Conservation (phyloP, 2,113 vertebrate genomes). For the Lagenorhynchus albirostris region DNA sequence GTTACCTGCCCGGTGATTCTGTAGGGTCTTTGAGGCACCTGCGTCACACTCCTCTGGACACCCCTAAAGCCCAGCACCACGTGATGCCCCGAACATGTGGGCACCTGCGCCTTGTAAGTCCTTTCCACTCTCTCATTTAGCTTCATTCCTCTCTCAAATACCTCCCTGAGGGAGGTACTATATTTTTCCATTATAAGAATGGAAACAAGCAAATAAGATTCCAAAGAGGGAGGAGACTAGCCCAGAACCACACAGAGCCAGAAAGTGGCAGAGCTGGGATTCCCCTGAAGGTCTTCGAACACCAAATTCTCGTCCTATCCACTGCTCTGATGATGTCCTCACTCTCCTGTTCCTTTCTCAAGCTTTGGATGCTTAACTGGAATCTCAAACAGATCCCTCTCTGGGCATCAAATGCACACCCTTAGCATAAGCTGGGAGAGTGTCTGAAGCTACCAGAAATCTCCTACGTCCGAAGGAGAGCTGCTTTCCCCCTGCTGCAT, state of each 20-base stretch:
- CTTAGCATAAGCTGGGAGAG: background rate
- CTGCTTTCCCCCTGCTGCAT: background rate
- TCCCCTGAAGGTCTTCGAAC: background rate
- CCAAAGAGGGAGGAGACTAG: background rate
- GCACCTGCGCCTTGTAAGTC: background rate
- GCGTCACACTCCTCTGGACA: background rate
- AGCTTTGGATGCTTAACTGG: background rate
- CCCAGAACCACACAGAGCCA: background rate
- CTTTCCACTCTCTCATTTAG: background rate
- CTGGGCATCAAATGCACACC: background rate
- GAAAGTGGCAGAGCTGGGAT: background rate
- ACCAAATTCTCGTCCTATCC: background rate
- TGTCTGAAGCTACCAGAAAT: background rate
- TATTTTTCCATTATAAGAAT: background rate
- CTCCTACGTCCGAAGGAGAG: background rate
- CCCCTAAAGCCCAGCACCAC: background rate
- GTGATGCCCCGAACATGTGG: background rate
- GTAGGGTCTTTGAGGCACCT: background rate
- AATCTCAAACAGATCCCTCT: background rate
- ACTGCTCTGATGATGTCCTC: background rate
- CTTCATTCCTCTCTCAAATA: background rate
- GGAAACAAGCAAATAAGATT: background rate
- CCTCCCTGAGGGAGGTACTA: background rate
- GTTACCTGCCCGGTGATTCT: background rate
- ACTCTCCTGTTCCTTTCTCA: background rate